Conservation (phyloP, 2,113 vertebrate genomes). For the Syrrhaptes paradoxus region DNA sequence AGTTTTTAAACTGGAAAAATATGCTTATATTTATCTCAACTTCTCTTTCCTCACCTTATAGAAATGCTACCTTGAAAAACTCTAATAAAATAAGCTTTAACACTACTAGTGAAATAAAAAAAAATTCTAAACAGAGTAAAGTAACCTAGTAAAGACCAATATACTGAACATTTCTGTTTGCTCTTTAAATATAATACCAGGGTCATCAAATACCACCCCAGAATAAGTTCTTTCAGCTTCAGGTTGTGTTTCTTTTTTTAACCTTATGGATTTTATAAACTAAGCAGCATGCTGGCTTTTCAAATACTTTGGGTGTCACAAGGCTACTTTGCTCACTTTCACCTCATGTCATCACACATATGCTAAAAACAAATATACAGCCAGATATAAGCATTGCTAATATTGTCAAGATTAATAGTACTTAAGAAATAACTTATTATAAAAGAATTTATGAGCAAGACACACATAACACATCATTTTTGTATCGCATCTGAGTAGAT, state of each 20-base stretch:
- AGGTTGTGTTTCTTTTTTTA: not conserved
- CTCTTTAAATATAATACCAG: not conserved
- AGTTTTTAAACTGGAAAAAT: not conserved
- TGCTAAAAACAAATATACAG: not conserved
- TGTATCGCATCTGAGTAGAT: not conserved
- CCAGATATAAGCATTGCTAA: not conserved
- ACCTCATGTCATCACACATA: not conserved
- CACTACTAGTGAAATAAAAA: not conserved
- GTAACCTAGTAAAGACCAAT: not conserved
- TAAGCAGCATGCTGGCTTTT: not conserved
- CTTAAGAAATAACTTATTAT: not conserved
- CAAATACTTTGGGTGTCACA: not conserved
- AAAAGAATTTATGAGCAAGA: not conserved
- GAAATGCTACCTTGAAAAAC: not conserved
- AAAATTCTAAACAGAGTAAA: not conserved
- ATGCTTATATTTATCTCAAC: not conserved
- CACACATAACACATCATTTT: not conserved
- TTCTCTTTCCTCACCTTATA: not conserved
- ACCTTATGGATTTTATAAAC: not conserved
- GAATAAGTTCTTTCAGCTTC: not conserved
- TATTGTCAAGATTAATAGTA: not conserved
- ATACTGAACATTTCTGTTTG: not conserved
- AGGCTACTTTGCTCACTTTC: not conserved
- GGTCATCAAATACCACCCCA: not conserved
- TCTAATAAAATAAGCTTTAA: not conserved